Evolutionary conservation across 92 coral and sea anemone species (phyloP), one percentile per base, ranked within the genome.

Genomic region (Hydrozoanthus gracilis): DNA sequence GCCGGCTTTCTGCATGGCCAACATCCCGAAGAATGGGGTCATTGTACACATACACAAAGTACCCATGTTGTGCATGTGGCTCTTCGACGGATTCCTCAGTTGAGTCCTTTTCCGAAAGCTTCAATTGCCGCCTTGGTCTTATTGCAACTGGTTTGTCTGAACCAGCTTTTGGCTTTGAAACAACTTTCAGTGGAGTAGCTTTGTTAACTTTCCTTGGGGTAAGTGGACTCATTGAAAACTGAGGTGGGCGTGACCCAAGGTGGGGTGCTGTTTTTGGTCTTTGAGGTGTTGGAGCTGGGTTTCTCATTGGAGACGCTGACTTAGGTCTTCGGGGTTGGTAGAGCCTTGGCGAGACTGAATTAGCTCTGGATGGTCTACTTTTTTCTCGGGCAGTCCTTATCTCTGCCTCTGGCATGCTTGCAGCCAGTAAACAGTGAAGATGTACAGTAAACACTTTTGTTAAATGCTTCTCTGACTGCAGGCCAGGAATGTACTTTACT

Each of bases 401-500:
- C 65, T 88, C 83, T 1, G 9, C 58, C 74, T 90, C 91, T 76
- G 91, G 76, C 88, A 92, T 87, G 79, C 92, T 86, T 46, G 98
- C 98, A 20, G 95, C 93, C 87, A 94, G 89, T 71, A 94, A 88
- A 76, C 98, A 94, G 92, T 94, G 98, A 54, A 94, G 83, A 77
- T 95, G 98, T 64, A 91, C 92, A 13, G 95, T 92, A 78, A 95
- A 95, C 84, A 74, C 89, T 88, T 91, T 95, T 61, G 94, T 93
- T 44, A 92, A 92, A 66, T 88, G 90, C 64, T 92, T 69, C 87
- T 88, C 94, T 75, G 95, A 92, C 70, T 89, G 92, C 95, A 95
- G 94, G 91, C 95, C 95, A 95, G 98, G 98, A 92, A 92, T 91
- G 91, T 95, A 95, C 89, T 91, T 89, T 67, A 77, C 16, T 72